Evolutionary conservation across 2,797 vertebrate genomes (phyloP).

Genomic region (Coracias cyanogaster): DNA sequence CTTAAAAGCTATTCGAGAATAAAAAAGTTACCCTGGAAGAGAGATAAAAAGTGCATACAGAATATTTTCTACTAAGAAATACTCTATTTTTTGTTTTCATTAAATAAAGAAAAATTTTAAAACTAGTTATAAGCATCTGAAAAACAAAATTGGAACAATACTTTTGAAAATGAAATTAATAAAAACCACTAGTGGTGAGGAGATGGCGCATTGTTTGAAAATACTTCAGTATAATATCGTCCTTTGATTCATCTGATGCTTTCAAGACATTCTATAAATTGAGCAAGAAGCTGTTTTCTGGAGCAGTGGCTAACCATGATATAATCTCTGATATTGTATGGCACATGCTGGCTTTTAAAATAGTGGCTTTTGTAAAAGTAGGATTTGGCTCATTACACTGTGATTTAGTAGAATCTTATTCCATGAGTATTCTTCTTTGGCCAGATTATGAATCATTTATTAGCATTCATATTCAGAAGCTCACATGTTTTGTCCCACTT

Average conservation of each 20-base stretch:
- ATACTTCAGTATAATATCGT: not conserved
- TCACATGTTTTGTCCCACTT: not conserved
- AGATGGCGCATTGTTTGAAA: not conserved
- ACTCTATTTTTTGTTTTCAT: not conserved
- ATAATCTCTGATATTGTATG: not conserved
- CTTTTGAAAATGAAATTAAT: not conserved
- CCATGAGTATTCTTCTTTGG: not conserved
- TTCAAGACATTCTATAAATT: not conserved
- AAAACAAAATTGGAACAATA: not conserved
- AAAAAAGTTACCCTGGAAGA: not conserved
- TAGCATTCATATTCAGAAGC: not conserved
- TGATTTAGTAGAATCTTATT: not conserved
- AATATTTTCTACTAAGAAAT: not conserved
- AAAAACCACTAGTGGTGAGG: not conserved
- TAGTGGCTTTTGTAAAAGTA: not conserved
- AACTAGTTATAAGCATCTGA: not conserved
- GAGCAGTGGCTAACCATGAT: not conserved
- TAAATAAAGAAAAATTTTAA: not conserved
- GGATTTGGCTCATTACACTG: not conserved
- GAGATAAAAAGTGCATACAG: not conserved
- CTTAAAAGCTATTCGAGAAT: not conserved
- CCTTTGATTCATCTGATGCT: not conserved
- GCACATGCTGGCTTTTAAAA: not conserved
- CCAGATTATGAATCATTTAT: not conserved
- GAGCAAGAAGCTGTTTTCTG: not conserved